These are phyloP conservation scores for Folsomia candida DNA, from an alignment of 2,888 invertebrate species.

Conservation along the genomic window DNA sequence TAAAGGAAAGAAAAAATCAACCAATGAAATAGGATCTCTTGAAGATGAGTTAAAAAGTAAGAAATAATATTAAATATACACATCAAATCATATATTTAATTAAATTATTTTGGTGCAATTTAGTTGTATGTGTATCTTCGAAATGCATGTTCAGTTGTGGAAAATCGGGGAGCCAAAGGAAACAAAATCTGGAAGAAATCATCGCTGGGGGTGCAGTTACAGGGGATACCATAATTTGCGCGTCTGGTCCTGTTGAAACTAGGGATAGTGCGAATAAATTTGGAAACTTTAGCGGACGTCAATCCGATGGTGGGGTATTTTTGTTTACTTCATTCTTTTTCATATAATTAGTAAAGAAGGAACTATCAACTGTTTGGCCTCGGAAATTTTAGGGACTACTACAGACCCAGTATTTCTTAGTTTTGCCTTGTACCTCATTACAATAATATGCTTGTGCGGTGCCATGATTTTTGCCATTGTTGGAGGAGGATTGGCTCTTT, in stretches of 20 bases:
- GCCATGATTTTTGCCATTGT: constrained; percentile 34
- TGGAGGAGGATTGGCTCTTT: constrained; percentile 33
- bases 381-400: no score
- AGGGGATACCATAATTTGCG: not conserved
- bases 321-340: no score
- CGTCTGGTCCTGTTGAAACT: not conserved
- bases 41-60: constrained; percentile 22
- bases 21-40: not conserved
- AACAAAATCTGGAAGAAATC: constrained; percentile 32
- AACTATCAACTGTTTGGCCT: no score
- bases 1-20: constrained; percentile 25
- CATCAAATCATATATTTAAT: constrained; percentile 7
- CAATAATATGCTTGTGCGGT: constrained; percentile 29
- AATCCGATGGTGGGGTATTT: not conserved
- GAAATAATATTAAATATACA: not conserved
- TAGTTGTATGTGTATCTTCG: constrained; percentile 36
- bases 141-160: constrained; percentile 48
- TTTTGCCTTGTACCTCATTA: constrained; percentile 34
- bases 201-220: not conserved
- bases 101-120: no score
- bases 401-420: constrained; percentile 31
- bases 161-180: constrained; percentile 11
- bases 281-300: not conserved
- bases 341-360: no score
- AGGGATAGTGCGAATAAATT: not conserved